A percentile compares a stretch with the other conserved stretches of the same genome.
phyloP scores from a whole-genome alignment of 2,888 invertebrate genomes.

The Microdon myrmicae region DNA sequence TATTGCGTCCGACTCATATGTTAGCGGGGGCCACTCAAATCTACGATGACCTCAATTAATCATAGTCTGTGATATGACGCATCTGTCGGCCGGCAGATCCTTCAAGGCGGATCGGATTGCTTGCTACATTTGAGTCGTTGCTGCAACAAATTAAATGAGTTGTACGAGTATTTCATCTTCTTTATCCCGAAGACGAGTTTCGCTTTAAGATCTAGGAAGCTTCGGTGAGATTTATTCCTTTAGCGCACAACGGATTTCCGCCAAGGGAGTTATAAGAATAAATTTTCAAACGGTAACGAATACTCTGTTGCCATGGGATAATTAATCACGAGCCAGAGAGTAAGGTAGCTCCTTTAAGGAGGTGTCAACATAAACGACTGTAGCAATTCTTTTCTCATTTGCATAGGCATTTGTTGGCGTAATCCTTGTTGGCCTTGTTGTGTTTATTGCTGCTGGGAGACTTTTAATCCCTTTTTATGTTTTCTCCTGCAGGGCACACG shows the following conservation, averaged over 20 bases:
- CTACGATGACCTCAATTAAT: slow-evolving; percentile 48
- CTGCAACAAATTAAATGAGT: too few species aligned
- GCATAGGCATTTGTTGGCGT: slow-evolving; percentile 54
- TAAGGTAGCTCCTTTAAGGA: slow-evolving; percentile 28
- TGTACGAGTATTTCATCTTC: neutral
- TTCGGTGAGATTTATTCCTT: slow-evolving; percentile 37
- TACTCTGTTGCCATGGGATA: slow-evolving; percentile 40
- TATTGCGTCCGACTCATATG: slow-evolving; percentile 29
- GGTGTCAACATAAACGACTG: slow-evolving; percentile 55
- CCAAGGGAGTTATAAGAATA: slow-evolving; percentile 49
- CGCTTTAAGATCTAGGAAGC: too few species aligned
- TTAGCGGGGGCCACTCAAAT: slow-evolving; percentile 17
- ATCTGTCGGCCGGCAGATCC: too few species aligned
- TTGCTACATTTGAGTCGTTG: too few species aligned
- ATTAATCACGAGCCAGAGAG: slow-evolving; percentile 37
- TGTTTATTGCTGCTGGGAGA: slow-evolving; percentile 48
- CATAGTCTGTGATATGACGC: too few species aligned
- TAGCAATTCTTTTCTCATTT: slow-evolving; percentile 55
- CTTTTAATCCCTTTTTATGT: slow-evolving; percentile 49
- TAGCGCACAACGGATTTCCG: slow-evolving; percentile 31
- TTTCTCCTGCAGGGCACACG: too few species aligned
- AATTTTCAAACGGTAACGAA: slow-evolving; percentile 37
- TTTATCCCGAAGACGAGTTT: too few species aligned
- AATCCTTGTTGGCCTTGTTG: slow-evolving; percentile 39
- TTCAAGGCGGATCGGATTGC: too few species aligned